Conservation (phyloP, 2,888 invertebrate genomes). For the Acleris cristana region DNA sequence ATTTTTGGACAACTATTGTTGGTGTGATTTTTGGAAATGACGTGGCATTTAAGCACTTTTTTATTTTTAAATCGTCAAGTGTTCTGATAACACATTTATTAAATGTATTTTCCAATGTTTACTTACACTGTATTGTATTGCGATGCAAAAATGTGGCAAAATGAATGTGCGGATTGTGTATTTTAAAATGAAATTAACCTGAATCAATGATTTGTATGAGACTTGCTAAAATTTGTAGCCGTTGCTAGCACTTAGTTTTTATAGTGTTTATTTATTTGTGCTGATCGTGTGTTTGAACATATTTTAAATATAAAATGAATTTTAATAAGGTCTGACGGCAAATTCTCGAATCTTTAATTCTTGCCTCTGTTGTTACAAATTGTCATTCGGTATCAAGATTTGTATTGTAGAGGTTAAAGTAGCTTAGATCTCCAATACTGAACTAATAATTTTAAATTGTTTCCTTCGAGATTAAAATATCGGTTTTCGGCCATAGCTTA, state of each 20-base stretch:
- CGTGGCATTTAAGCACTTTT: neutral
- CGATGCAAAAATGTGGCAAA: neutral
- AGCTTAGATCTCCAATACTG: neutral
- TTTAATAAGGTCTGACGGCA: slow-evolving; percentile 27
- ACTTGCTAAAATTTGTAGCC: slow-evolving; percentile 21
- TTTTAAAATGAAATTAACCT: slow-evolving; percentile 4
- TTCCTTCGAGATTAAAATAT: neutral
- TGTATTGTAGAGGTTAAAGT: neutral
- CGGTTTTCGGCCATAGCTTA: slow-evolving; percentile 22
- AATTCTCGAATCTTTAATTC: slow-evolving; percentile 17
- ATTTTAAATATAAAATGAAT: slow-evolving; percentile 41
- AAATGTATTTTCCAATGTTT: slow-evolving; percentile 1
- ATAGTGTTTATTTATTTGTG: slow-evolving; percentile 67
- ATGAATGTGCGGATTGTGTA: slow-evolving; percentile 6
- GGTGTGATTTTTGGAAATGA: too few relatives aligned
- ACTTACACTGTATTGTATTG: neutral
- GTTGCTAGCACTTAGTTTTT: slow-evolving; percentile 33
- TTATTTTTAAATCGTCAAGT: neutral
- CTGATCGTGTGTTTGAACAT: slow-evolving; percentile 66
- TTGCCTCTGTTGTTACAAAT: neutral
- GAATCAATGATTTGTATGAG: slow-evolving; percentile 16
- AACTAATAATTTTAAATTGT: too few relatives aligned
- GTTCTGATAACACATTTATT: neutral
- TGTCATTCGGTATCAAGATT: neutral
- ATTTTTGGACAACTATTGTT: neutral